A percentile compares a stretch with the other conserved stretches of the same genome.
Conservation (phyloP, 2,113 vertebrate genomes). For the Heterotis niloticus region DNA sequence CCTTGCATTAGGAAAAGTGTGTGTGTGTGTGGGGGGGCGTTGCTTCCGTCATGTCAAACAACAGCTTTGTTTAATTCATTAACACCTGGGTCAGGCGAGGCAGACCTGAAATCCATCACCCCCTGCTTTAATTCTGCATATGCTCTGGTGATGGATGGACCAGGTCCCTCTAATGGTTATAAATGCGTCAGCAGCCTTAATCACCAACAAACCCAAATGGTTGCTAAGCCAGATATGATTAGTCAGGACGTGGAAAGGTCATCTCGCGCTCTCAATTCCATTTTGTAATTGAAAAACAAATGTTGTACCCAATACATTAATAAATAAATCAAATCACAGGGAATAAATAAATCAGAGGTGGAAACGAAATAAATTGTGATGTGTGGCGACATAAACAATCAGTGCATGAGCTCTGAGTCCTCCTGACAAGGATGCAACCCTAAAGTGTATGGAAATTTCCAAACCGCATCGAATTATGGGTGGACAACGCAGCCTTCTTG, state of each 20-base stretch:
- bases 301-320: constrained; percentile 13
- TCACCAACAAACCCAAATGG: constrained; percentile 38
- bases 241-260: constrained; percentile 33
- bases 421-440: background rate
- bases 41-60: constrained; percentile 13
- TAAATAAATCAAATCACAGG: constrained; percentile 18
- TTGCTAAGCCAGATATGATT: constrained; percentile 32
- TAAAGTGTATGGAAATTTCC: too few species aligned
- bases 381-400: background rate
- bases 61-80: constrained; percentile 37
- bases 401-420: background rate
- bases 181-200: constrained; percentile 56
- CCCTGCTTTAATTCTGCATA: constrained; percentile 50
- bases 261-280: constrained; percentile 27
- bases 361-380: background rate
- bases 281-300: constrained; percentile 27
- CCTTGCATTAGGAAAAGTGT: background rate
- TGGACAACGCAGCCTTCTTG: too few species aligned
- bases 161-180: constrained; percentile 52
- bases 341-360: constrained; percentile 13
- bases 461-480: too few species aligned
- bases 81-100: constrained; percentile 34
- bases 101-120: constrained; percentile 37
- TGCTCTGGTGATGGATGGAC: constrained; percentile 56
- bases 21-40: background rate